These are phyloP conservation scores for Zaprionus bogoriensis DNA, from an alignment of 2,888 invertebrate species.

Conservation along the genomic window DNA sequence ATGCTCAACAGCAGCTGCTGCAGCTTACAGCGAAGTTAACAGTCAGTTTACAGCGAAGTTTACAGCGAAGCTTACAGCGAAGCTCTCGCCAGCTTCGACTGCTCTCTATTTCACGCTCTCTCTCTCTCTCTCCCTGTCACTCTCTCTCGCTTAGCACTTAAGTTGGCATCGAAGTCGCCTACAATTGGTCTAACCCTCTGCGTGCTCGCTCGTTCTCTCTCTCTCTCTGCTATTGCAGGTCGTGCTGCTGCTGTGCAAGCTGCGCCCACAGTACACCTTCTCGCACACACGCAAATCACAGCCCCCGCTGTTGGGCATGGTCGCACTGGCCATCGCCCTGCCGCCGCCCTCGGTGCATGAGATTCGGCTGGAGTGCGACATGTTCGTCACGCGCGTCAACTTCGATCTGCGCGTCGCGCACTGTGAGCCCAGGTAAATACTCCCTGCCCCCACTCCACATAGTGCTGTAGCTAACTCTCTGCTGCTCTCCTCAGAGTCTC, in stretches of 20 bases:
- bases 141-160: background rate
- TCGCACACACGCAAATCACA: slow-evolving; percentile 94
- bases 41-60: background rate
- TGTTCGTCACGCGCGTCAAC: slow-evolving; percentile 98
- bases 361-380: slow-evolving; percentile 95
- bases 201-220: background rate
- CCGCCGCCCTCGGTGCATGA: slow-evolving; percentile 99
- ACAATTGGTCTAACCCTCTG: background rate
- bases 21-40: slow-evolving; percentile 11
- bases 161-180: background rate
- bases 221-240: slow-evolving; percentile 86
- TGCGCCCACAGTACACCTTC: slow-evolving; percentile 96
- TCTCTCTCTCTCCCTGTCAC: background rate
- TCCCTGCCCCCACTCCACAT: too few species aligned
- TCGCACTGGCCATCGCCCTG: slow-evolving; percentile 96
- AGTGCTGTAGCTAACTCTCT: rapidly evolving
- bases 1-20: slow-evolving; percentile 3
- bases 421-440: slow-evolving; percentile 94
- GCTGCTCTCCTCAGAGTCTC: slow-evolving; percentile 87
- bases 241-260: slow-evolving; percentile 94
- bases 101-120: background rate
- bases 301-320: slow-evolving; percentile 95
- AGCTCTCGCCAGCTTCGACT: too few species aligned
- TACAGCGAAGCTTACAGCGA: too few species aligned
- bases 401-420: slow-evolving; percentile 98